Evolutionary conservation across 2,797 vertebrate species (phyloP).

Genomic region (Podarcis lilfordi): DNA sequence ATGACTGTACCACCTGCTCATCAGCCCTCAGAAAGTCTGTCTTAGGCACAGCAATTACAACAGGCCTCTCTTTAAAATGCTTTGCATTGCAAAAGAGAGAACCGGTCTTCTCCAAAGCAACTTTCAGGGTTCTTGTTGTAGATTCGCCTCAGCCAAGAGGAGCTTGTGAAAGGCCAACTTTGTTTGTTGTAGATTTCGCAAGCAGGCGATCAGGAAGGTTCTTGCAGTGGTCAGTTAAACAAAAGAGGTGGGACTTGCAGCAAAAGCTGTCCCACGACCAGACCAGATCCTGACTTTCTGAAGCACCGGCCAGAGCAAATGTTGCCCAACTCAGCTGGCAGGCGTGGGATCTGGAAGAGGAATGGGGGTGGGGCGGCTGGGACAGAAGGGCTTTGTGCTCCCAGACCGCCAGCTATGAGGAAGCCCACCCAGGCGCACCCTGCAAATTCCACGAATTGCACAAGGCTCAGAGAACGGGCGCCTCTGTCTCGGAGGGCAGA

Average conservation of each 20-base stretch:
- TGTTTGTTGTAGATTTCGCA: not conserved
- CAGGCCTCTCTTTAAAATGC: too few relatives aligned
- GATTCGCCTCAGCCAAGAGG: not conserved
- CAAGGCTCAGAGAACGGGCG: not conserved
- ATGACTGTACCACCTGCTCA: too few relatives aligned
- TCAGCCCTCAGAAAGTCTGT: too few relatives aligned
- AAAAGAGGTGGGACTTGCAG: too few relatives aligned
- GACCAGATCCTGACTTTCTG: not conserved
- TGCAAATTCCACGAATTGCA: not conserved
- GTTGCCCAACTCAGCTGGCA: not conserved
- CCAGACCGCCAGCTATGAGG: not conserved
- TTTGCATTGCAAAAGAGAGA: not conserved
- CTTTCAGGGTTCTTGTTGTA: not conserved
- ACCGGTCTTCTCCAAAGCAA: not conserved
- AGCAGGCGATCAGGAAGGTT: not conserved
- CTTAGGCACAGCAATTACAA: too few relatives aligned
- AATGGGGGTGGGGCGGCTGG: not conserved
- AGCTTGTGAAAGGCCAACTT: not conserved
- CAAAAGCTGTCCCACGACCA: not conserved
- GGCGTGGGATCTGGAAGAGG: not conserved
- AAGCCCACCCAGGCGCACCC: too few relatives aligned
- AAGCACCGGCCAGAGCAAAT: not conserved
- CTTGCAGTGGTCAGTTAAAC: too few relatives aligned
- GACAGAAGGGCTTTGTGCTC: not conserved
- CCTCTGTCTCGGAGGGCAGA: too few relatives aligned